Conservation (phyloP, 1,140 invertebrate species). For the Sycophaga agraensis region DNA sequence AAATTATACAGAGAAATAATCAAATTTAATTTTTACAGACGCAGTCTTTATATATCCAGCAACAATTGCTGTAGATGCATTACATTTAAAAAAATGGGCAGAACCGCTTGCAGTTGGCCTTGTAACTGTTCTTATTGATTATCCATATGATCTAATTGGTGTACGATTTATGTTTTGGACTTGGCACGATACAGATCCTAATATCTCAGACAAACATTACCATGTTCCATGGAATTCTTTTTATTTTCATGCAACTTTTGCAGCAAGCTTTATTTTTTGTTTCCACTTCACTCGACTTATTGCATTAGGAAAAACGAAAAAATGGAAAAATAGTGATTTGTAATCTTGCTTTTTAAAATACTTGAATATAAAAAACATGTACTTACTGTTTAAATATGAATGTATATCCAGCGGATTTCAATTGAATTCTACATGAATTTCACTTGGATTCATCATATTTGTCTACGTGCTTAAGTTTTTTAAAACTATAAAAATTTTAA, state of each 20-base stretch:
- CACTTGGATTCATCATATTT: no score
- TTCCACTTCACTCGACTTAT: constrained; percentile 64
- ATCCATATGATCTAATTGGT: constrained; percentile 79
- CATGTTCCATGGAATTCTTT: constrained; percentile 79
- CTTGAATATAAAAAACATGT: neutral
- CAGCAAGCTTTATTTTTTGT: constrained; percentile 70
- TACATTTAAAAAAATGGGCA: constrained; percentile 67
- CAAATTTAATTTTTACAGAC: constrained; percentile 61
- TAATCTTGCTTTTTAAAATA: neutral
- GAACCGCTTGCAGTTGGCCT: constrained; percentile 76
- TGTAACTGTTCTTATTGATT: constrained; percentile 71
- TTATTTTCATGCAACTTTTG: constrained; percentile 78
- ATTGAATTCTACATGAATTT: no score
- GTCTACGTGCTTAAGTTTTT: no score
- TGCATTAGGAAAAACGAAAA: constrained; percentile 62
- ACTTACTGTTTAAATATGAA: no score
- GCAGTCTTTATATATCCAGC: constrained; percentile 76
- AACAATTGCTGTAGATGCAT: constrained; percentile 64
- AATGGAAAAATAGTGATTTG: constrained; percentile 5
- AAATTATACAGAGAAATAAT: neutral
- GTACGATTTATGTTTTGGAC: constrained; percentile 83
- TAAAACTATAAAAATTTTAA: no score
- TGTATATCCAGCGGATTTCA: no score
- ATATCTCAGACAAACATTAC: constrained; percentile 76
- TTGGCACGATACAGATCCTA: constrained; percentile 84